Evolutionary conservation across 2,888 invertebrate species (phyloP).

Genomic region (Danaus chrysippus): DNA sequence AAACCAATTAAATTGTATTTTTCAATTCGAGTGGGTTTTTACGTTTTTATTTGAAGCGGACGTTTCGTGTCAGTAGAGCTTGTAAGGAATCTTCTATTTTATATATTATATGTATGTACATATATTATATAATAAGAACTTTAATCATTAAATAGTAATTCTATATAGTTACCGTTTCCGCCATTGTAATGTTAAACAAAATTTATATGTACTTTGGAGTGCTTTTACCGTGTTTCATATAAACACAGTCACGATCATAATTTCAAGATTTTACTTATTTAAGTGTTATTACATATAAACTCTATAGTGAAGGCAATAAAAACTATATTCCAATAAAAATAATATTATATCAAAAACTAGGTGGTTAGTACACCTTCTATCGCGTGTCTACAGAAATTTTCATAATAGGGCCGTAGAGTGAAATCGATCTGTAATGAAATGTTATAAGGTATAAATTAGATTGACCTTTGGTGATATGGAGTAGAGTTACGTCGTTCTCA

Average conservation of each 20-base stretch:
- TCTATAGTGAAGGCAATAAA: conserved; percentile 6
- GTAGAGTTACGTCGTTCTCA: conserved; percentile 32
- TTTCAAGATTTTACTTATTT: conserved; percentile 32
- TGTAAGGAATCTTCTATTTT: no score
- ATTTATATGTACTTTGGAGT: not conserved
- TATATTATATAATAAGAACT: no score
- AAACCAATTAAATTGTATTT: conserved; percentile 62
- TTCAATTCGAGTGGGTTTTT: conserved; percentile 31
- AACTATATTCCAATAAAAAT: conserved; percentile 13
- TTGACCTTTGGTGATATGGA: conserved; percentile 19
- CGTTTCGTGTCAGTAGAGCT: not conserved
- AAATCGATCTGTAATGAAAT: conserved; percentile 19
- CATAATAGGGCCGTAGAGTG: conserved; percentile 19
- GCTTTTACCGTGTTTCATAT: conserved; percentile 20
- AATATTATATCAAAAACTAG: conserved; percentile 6
- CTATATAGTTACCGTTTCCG: not conserved
- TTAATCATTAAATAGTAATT: not conserved
- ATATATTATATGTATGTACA: no score
- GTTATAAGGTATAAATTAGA: conserved; percentile 25
- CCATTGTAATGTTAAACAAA: not conserved
- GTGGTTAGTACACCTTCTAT: conserved; percentile 21
- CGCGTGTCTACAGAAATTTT: conserved; percentile 37
- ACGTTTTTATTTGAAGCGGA: conserved; percentile 12
- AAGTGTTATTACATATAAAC: conserved; percentile 30
- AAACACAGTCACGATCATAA: conserved; percentile 32